These are phyloP conservation scores for Nothoprocta perdicaria DNA, from an alignment of 2,113 vertebrate species.

Conservation along the genomic window DNA sequence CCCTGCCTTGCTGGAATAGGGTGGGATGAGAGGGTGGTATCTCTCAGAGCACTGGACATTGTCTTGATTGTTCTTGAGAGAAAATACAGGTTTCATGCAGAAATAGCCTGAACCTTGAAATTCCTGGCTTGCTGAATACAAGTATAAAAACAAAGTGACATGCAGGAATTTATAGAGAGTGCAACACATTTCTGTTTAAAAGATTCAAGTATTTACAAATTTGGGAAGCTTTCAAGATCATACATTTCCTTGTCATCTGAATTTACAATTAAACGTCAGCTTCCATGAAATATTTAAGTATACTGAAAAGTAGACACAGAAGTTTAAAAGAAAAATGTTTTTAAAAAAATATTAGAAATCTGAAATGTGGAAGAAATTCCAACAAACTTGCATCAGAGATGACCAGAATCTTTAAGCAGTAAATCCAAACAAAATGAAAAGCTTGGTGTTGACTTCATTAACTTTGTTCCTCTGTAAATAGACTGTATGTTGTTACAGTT, in stretches of 20 bases:
- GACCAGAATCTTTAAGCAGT: not conserved
- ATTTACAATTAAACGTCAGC: not conserved
- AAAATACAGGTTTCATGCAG: not conserved
- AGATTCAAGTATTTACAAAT: not conserved
- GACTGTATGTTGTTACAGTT: slow-evolving; percentile 61
- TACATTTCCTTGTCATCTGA: not conserved
- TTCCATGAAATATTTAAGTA: not conserved
- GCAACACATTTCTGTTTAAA: not conserved
- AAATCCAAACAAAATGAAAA: not conserved
- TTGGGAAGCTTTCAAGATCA: not conserved
- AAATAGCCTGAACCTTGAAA: not conserved
- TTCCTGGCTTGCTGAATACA: not conserved
- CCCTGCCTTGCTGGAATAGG: not conserved
- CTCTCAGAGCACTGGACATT: not conserved
- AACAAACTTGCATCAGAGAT: not conserved
- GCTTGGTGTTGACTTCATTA: not conserved
- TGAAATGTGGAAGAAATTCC: not conserved
- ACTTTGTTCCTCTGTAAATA: slow-evolving; percentile 34
- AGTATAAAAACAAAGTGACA: not conserved
- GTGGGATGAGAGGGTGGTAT: not conserved
- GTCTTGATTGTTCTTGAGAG: not conserved
- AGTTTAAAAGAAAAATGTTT: too few relatives aligned
- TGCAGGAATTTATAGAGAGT: not conserved
- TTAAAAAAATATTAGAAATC: not conserved
- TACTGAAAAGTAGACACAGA: not conserved